Conservation (phyloP, 2,113 vertebrate species). For the Apaloderma vittatum region DNA sequence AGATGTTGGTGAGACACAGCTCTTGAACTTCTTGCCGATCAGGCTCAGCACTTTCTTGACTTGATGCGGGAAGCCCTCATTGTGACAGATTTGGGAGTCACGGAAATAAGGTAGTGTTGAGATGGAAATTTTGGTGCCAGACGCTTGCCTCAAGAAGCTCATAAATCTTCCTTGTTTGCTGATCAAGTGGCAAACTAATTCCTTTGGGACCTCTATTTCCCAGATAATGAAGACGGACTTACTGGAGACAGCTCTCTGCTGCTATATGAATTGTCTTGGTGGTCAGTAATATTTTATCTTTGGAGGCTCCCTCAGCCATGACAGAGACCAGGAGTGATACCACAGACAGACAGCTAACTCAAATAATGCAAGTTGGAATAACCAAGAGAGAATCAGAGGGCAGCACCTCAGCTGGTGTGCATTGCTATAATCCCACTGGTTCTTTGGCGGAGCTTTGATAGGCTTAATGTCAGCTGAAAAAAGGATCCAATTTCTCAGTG, state of each 20-base stretch:
- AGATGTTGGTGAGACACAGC: constrained; percentile 91
- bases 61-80: constrained; percentile 92
- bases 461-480: background rate
- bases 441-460: background rate
- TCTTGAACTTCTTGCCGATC: constrained; percentile 97
- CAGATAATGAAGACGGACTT: constrained; percentile 86
- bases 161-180: constrained; percentile 94
- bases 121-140: constrained; percentile 97
- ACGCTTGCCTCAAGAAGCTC: constrained; percentile 93
- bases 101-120: constrained; percentile 93
- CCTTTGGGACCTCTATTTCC: constrained; percentile 97
- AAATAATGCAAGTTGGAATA: background rate
- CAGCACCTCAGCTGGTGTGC: background rate
- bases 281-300: background rate
- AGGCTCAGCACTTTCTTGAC: constrained; percentile 92
- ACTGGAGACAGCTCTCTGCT: background rate
- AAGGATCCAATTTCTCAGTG: background rate
- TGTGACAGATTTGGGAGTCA: constrained; percentile 96
- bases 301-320: background rate
- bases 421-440: background rate
- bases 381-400: background rate
- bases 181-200: constrained; percentile 93
- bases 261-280: background rate
- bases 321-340: background rate
- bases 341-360: background rate